Evolutionary conservation across 53 echinoderm and acorn worm species (phyloP).

Genomic region (Luidia sarsii): DNA sequence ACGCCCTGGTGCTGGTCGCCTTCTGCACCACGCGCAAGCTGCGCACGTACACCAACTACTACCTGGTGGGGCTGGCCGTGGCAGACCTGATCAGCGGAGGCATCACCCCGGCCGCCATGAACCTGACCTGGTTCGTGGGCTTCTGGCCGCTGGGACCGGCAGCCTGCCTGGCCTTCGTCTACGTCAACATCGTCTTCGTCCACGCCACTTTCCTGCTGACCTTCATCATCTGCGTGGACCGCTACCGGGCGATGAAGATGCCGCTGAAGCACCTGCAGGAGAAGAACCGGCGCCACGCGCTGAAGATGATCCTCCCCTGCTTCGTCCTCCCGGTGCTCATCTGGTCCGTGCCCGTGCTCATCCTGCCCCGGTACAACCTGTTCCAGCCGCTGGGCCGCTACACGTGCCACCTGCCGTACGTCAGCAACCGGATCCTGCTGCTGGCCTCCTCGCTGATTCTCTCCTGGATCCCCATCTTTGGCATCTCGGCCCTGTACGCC

Average conservation of each 20-base stretch:
- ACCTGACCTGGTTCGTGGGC: slow-evolving; percentile 60
- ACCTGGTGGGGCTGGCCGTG: slow-evolving; percentile 63
- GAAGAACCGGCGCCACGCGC: slow-evolving; percentile 52
- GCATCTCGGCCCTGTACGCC: slow-evolving; percentile 41
- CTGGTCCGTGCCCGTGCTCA: slow-evolving; percentile 41
- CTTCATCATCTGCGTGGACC: slow-evolving; percentile 67
- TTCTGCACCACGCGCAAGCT: slow-evolving; percentile 56
- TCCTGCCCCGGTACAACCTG: not conserved
- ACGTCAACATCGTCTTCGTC: slow-evolving; percentile 58
- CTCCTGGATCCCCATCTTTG: slow-evolving; percentile 56
- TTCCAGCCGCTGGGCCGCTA: slow-evolving; percentile 1
- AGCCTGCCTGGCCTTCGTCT: slow-evolving; percentile 54
- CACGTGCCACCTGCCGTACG: slow-evolving; percentile 21
- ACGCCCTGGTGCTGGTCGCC: slow-evolving; percentile 58
- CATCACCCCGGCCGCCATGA: slow-evolving; percentile 49
- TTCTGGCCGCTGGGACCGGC: slow-evolving; percentile 64
- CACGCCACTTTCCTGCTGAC: slow-evolving; percentile 65
- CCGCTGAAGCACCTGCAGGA: slow-evolving; percentile 58
- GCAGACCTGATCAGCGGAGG: slow-evolving; percentile 58
- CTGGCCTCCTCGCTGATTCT: slow-evolving; percentile 50
- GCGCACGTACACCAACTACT: slow-evolving; percentile 69
- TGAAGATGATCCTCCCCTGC: slow-evolving; percentile 29
- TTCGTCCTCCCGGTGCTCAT: slow-evolving; percentile 43
- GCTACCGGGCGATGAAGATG: slow-evolving; percentile 52
- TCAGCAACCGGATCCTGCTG: slow-evolving; percentile 21